Percentiles rank a stretch among this genome's conserved stretches.
Evolutionary conservation across 2,888 invertebrate genomes (phyloP).

Genomic region (Linhomoeus sp.): DNA sequence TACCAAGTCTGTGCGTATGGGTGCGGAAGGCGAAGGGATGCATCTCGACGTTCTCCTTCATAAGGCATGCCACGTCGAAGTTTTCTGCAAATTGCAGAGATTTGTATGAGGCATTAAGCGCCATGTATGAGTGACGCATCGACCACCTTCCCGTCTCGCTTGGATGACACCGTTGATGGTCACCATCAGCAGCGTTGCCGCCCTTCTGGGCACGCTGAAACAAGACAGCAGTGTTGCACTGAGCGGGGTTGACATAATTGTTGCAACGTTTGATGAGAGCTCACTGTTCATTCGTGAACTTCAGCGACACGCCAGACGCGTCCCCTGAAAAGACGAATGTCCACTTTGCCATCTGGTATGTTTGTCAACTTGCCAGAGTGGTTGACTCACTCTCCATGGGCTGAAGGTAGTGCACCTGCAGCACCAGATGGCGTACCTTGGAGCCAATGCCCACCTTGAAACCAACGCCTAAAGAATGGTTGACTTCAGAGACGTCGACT

Average conservation of each 20-base stretch:
- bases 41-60: conserved; percentile 49
- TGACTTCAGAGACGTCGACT: no score
- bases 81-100: conserved; percentile 40
- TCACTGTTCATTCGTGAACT: conserved; percentile 44
- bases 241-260: no score
- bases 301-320: conserved; percentile 60
- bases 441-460: conserved; percentile 71
- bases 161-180: conserved; percentile 56
- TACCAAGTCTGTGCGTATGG: conserved; percentile 73
- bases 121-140: no score
- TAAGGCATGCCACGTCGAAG: conserved; percentile 73
- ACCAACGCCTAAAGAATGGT: conserved; percentile 44
- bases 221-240: no score
- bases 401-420: conserved; percentile 65
- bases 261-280: no score
- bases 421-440: conserved; percentile 61
- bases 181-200: conserved; percentile 72
- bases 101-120: no score
- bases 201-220: conserved; percentile 57
- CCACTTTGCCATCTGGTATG: no score
- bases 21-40: conserved; percentile 87
- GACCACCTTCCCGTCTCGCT: no score
- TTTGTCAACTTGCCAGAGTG: no score
- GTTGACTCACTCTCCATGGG: conserved; percentile 17
- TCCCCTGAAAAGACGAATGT: no score